These are phyloP conservation scores for Helarctos malayanus DNA, from an alignment of 2,797 vertebrate genomes.

Conservation along the genomic window DNA sequence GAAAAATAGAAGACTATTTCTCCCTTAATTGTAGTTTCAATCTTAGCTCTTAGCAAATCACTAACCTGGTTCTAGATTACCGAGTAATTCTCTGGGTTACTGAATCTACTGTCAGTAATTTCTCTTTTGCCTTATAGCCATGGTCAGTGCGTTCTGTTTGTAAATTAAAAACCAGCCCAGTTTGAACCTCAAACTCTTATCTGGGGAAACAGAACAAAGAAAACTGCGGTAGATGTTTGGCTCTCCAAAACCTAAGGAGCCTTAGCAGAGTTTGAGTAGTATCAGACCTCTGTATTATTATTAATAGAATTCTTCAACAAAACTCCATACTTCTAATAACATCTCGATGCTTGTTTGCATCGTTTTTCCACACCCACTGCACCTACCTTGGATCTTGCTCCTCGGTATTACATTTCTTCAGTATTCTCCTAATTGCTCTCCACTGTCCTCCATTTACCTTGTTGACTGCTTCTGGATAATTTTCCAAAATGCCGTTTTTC, in stretches of 20 bases:
- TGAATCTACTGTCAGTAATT: neutral
- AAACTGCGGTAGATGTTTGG: neutral
- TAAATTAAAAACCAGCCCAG: neutral
- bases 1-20: neutral
- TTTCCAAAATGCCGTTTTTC: slow-evolving; percentile 7
- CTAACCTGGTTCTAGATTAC: neutral
- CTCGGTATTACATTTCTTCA: neutral
- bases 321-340: neutral
- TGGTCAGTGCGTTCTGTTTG: neutral
- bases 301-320: neutral
- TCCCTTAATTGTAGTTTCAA: neutral
- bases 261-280: neutral
- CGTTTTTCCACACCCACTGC: neutral
- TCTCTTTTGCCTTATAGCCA: neutral
- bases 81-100: neutral
- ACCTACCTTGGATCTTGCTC: neutral
- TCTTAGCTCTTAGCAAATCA: neutral
- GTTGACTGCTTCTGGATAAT: neutral
- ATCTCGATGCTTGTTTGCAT: neutral
- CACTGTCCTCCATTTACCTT: neutral
- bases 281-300: neutral
- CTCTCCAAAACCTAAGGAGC: neutral
- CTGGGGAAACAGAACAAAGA: neutral
- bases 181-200: neutral
- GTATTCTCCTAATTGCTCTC: neutral